A percentile compares a stretch with the other conserved stretches of the same genome.
Conservation (phyloP, 2,113 vertebrate species). For the Nipponia nippon region DNA sequence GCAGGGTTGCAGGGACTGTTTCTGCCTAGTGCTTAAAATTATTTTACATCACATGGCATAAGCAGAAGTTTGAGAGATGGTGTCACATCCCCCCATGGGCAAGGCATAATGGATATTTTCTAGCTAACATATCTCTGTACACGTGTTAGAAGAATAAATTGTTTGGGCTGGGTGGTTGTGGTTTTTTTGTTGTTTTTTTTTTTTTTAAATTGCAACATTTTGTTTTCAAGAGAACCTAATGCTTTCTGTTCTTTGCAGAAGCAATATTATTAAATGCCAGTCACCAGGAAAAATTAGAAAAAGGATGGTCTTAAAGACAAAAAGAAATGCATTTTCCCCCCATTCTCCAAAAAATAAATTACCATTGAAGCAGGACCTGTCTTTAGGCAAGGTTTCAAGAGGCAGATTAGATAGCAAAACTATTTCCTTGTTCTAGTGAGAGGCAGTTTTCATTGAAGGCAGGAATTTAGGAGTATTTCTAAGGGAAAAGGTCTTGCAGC, state of each 20-base stretch:
- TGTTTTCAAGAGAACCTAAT: conserved; percentile 12
- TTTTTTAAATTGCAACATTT: not conserved
- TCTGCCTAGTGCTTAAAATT: conserved; percentile 14
- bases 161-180: no score
- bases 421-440: conserved; percentile 30
- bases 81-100: not conserved
- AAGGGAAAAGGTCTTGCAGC: conserved; percentile 38
- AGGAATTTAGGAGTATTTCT: conserved; percentile 41
- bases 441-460: conserved; percentile 44
- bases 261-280: conserved; percentile 37
- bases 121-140: not conserved
- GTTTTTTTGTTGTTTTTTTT: not conserved
- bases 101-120: not conserved
- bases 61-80: not conserved
- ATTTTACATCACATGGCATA: not conserved
- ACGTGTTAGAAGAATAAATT: not conserved
- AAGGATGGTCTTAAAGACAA: not conserved
- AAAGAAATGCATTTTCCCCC: not conserved
- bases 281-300: conserved; percentile 23
- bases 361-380: not conserved
- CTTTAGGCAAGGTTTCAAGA: conserved; percentile 41
- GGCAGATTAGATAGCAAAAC: conserved; percentile 44
- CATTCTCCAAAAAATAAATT: conserved; percentile 41
- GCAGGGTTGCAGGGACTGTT: not conserved
- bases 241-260: conserved; percentile 24